These are phyloP conservation scores for Drosophila nikananu DNA, from an alignment of 1,140 invertebrate species.

Conservation along the genomic window DNA sequence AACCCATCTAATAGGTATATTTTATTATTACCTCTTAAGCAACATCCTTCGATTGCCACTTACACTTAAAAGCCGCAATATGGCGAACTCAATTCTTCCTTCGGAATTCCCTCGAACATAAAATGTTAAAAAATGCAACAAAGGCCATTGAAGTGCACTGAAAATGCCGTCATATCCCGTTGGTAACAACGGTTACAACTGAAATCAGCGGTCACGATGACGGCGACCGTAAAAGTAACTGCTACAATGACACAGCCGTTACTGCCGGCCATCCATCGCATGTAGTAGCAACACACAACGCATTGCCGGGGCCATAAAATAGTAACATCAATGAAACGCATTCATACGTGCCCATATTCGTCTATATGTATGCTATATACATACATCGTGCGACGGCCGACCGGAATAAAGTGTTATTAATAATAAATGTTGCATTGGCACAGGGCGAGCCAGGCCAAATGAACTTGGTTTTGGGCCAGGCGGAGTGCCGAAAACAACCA, in stretches of 20 bases:
- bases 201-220: conserved; percentile 44
- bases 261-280: conserved; percentile 34
- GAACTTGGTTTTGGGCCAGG: conserved; percentile 69
- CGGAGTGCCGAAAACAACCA: conserved; percentile 49
- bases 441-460: conserved; percentile 46
- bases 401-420: conserved; percentile 83
- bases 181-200: conserved; percentile 30
- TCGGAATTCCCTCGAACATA: neutral
- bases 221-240: conserved; percentile 44
- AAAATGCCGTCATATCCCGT: conserved; percentile 64
- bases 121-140: conserved; percentile 35
- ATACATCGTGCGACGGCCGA: conserved; percentile 32
- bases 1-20: neutral
- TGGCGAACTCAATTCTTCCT: neutral
- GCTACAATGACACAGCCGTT: conserved; percentile 51
- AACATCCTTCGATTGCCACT: neutral
- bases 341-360: conserved; percentile 57
- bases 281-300: conserved; percentile 9
- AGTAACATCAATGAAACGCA: conserved; percentile 79
- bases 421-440: conserved; percentile 72
- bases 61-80: conserved; percentile 4
- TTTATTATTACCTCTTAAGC: neutral
- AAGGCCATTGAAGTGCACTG: conserved; percentile 64
- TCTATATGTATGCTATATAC: conserved; percentile 2
- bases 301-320: conserved; percentile 72